phyloP scores from a whole-genome alignment of 2,888 invertebrate genomes.

The Schizotus pectinicornis region DNA sequence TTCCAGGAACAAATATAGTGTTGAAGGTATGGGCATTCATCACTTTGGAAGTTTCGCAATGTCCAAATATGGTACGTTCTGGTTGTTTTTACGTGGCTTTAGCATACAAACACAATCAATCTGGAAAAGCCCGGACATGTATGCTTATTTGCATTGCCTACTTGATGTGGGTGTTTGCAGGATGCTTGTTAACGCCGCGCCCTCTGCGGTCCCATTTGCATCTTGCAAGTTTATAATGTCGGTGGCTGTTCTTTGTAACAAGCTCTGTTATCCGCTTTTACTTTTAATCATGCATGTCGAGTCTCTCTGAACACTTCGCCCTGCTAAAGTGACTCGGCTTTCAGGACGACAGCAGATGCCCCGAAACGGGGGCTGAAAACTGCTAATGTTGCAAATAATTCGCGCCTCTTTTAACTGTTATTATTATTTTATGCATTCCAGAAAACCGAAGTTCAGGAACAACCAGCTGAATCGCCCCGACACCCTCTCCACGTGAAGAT shows the following conservation, averaged over 20 bases:
- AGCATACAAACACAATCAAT: conserved; percentile 40
- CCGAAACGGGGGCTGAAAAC: background rate
- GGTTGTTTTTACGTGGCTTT: conserved; percentile 36
- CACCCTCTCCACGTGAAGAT: no score
- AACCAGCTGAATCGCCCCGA: no score
- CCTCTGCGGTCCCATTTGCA: conserved; percentile 29
- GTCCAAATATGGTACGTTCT: conserved; percentile 33
- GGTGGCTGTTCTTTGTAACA: conserved; percentile 22
- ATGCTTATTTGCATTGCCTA: conserved; percentile 36
- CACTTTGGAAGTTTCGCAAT: conserved; percentile 27
- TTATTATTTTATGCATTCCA: no score
- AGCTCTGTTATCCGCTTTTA: conserved; percentile 18
- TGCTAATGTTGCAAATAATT: no score
- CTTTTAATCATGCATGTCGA: conserved; percentile 26
- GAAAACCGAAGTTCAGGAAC: no score
- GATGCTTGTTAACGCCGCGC: conserved; percentile 34
- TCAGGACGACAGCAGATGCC: conserved; percentile 1
- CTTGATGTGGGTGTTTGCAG: conserved; percentile 37
- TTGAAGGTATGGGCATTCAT: conserved; percentile 31
- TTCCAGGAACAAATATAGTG: conserved; percentile 25
- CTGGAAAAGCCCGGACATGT: conserved; percentile 31
- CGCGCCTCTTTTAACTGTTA: no score
- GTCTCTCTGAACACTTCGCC: conserved; percentile 7
- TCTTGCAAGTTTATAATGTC: conserved; percentile 30
- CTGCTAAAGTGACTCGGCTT: conserved; percentile 11